Conservation (phyloP, 2,888 invertebrate genomes). For the Cephalotes varians region DNA sequence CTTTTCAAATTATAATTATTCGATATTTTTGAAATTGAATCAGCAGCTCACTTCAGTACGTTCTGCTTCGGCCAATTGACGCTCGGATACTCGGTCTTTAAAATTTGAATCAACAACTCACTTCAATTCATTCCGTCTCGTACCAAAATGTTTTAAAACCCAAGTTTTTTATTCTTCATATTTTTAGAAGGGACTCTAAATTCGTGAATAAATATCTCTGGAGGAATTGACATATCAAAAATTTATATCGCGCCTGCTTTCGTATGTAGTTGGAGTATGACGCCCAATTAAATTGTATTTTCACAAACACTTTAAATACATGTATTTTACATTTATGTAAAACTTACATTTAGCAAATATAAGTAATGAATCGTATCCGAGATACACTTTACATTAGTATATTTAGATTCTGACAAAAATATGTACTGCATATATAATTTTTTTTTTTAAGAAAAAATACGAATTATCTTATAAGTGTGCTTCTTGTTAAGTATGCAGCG, state of each 20-base stretch:
- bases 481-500: background rate
- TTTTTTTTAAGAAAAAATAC: slow-evolving; percentile 8
- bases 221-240: background rate
- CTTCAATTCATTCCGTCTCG: background rate
- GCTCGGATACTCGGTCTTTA: too few relatives aligned
- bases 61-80: too few relatives aligned
- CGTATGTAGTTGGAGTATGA: background rate
- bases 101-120: background rate
- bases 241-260: background rate
- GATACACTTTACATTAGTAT: slow-evolving; percentile 25
- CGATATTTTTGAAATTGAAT: too few relatives aligned
- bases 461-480: background rate
- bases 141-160: background rate
- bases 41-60: background rate
- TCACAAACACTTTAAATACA: slow-evolving; percentile 15
- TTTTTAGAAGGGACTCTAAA: background rate
- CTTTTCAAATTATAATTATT: too few relatives aligned
- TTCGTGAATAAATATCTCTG: background rate
- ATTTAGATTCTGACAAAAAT: slow-evolving; percentile 27
- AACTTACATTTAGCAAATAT: slow-evolving; percentile 37
- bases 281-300: slow-evolving; percentile 11
- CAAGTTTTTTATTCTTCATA: background rate
- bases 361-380: slow-evolving; percentile 11
- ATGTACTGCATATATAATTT: background rate
- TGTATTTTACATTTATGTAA: slow-evolving; percentile 38